Base-by-base conservation (phyloP, 2,888 invertebrate genomes). In the Lithophane socia region DNA sequence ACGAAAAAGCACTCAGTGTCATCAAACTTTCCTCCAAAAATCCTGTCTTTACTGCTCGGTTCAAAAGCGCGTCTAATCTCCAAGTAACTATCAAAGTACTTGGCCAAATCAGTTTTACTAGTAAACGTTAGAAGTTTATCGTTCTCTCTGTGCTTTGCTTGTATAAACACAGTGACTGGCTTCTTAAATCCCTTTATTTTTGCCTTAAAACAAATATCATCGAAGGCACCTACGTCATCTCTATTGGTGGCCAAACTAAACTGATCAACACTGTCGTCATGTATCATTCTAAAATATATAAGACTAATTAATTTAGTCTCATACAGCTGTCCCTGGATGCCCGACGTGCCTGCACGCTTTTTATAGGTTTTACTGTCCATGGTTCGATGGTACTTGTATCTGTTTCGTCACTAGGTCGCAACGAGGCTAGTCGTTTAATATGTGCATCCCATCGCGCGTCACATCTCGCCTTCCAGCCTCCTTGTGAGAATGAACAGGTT, bases 231-330 rank as follows among this genome's bases (percentile, higher is more conserved):
- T 56, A n/a, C 12, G n/a, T 56, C 56, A n/a, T n/a, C 56, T n/a
- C 56, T 56, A 56, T 56, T 56, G n/a, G 56, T n/a, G 12, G 56
- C 56, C n/a, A 56, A 56, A 56, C n/a, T 56, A n/a, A 56, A 56
- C 56, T 56, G n/a, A n/a, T n/a, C 56, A 4, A 56, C 1, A 12
- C 0, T 56, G n/a, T n/a, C 12, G n/a, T n/a, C 12, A n/a, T 56
- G 56, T 56, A 56, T n/a, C 56, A 56, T 56, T 56, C 56, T 56
- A 56, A 56, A 56, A 56, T 56, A 12, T 56, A 56, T 56, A 4
- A 56, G 56, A 56, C 56, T 56, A 12, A 56, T 56, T 12, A 56
- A n/a, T 56, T 56, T 56, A 56, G 56, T 12, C n/a, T 56, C 56
- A 12, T 56, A 56, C n/a, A 56, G n/a, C 56, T 56, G 56, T 12